These are phyloP conservation scores for Sebastes variabilis DNA, from an alignment of 2,797 vertebrate species.

Conservation along the genomic window DNA sequence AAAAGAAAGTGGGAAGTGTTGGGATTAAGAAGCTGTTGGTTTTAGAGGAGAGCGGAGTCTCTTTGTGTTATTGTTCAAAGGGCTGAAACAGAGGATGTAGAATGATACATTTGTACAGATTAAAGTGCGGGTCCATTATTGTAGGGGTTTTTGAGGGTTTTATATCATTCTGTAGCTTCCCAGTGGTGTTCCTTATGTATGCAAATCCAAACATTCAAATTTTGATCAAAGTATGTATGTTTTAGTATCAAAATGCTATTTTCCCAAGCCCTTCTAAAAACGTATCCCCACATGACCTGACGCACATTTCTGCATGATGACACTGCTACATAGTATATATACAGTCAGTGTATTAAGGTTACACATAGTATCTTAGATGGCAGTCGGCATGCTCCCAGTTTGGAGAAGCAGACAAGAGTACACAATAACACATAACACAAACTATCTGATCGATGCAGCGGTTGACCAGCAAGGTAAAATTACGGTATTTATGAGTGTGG, in stretches of 20 bases:
- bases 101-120: background rate
- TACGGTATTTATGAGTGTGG: background rate
- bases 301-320: background rate
- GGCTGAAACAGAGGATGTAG: background rate
- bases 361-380: background rate
- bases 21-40: background rate
- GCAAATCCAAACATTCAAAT: rapidly evolving
- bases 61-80: background rate
- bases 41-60: background rate
- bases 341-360: background rate
- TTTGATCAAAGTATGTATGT: background rate
- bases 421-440: background rate
- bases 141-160: background rate
- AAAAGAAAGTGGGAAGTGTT: background rate
- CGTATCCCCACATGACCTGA: background rate
- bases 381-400: background rate
- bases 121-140: background rate
- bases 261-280: background rate
- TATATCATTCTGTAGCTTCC: background rate
- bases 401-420: background rate
- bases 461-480: background rate
- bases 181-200: background rate
- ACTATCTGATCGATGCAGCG: background rate
- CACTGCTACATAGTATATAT: background rate
- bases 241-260: background rate